Percentiles rank a stretch among this genome's conserved stretches.
These are phyloP conservation scores for Archilochus colubris DNA, from an alignment of 2,113 vertebrate species.

Conservation along the genomic window DNA sequence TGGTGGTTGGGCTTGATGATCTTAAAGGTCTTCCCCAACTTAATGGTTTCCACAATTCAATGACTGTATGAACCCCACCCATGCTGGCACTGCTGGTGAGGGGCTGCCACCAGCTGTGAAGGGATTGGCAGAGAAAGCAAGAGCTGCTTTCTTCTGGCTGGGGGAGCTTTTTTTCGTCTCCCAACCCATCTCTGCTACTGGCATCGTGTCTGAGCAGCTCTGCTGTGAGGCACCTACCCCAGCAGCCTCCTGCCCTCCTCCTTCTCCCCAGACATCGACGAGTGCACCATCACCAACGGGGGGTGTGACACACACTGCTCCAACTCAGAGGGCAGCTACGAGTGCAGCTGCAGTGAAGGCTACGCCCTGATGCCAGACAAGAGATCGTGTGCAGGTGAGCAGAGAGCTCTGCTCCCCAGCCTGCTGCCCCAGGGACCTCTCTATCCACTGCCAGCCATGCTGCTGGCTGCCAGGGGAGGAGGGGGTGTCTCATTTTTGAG, in stretches of 20 bases:
- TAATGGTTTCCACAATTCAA: no score
- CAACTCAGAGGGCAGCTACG: slow-evolving; percentile 92
- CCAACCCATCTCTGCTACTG: slow-evolving; percentile 27
- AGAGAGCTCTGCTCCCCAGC: accelerated
- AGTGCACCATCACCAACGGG: slow-evolving; percentile 84
- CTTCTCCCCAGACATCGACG: slow-evolving; percentile 62
- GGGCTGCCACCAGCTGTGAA: neutral
- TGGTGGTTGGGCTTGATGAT: no score
- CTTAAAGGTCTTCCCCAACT: no score
- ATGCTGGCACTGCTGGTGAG: accelerated
- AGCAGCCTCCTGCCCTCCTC: neutral
- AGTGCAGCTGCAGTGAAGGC: slow-evolving; percentile 89
- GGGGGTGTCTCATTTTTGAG: neutral
- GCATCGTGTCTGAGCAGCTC: neutral
- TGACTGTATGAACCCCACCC: neutral
- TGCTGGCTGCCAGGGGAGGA: neutral
- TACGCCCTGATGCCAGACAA: slow-evolving; percentile 89
- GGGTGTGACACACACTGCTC: slow-evolving; percentile 90
- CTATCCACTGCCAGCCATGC: accelerated
- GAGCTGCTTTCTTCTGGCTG: neutral
- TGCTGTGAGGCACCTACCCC: accelerated
- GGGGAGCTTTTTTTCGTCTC: neutral
- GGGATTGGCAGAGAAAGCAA: neutral
- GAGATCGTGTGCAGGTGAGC: slow-evolving; percentile 86
- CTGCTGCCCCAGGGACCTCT: neutral